Evolutionary conservation across 1,140 invertebrate genomes (phyloP), one percentile per base, ranked within the genome.

Genomic region (Drosophila triauraria): DNA sequence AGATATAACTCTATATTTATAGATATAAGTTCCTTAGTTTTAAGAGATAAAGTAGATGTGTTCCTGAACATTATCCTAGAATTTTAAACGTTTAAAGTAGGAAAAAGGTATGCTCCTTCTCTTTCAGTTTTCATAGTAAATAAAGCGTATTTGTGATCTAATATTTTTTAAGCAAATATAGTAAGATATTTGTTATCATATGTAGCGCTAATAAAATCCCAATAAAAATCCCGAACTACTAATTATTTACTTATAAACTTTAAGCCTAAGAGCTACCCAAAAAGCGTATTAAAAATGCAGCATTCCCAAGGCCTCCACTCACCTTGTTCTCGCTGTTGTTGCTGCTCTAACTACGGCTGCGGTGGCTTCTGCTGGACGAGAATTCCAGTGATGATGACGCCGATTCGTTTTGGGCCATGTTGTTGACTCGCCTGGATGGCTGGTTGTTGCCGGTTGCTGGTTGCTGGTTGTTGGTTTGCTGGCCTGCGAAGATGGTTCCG

Each of bases 371-470:
- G 74, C 58, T 77, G 79, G 32, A 62, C 64, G 47, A 63, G 75
- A 42, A 74, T 72, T 72, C 83, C 67, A 77, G 64, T 80, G 69
- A 84, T 88, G 84, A 88, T 84, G 84, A 88, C 84, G 84, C 84
- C 82, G 84, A 87, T 87, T 87, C 84, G 84, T 88, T 88, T 79
- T 88, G 85, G 85, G 75, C 85, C 80, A 77, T 84, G 86, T 80
- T 88, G 78, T 84, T 90, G 81, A 90, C 81, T 90, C 71, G 78
- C 77, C 71, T 80, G 76, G 78, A 51, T 79, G 77, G 61, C 59
- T 68, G 58, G 70, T 54, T 82, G 61, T 54, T 58, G 51, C 25
- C 46, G 53, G 54, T 61, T 68, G 71, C 57, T 50, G 68, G 63
- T 60, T 57, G 35, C 12, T 57, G 51, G 48, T 61, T 68, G 71